phyloP scores from a whole-genome alignment of 1,140 invertebrate genomes.

The Mylabris phalerata region DNA sequence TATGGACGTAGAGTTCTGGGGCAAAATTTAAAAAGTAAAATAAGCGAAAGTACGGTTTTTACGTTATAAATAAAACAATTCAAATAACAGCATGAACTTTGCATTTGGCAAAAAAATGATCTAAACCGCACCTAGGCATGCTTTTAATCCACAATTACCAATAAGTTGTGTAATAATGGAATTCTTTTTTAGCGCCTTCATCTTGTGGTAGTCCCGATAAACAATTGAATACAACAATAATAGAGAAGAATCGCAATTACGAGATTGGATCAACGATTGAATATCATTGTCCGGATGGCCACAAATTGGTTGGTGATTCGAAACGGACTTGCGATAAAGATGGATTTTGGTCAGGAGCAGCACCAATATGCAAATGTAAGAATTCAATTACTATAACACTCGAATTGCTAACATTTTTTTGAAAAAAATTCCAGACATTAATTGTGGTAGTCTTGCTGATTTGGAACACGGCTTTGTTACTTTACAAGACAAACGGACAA shows the following conservation, averaged over 20 bases:
- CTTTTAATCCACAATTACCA: background rate
- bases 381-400: slow-evolving; percentile 28
- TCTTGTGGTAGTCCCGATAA: slow-evolving; percentile 83
- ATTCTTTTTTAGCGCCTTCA: slow-evolving; percentile 55
- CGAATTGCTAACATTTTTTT: background rate
- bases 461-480: slow-evolving; percentile 68
- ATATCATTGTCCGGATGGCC: slow-evolving; percentile 77
- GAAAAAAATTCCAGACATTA: slow-evolving; percentile 56
- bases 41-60: slow-evolving; percentile 1
- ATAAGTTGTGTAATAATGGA: no score
- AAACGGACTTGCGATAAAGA: slow-evolving; percentile 60
- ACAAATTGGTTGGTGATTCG: slow-evolving; percentile 68
- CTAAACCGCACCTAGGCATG: slow-evolving; percentile 6
- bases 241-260: slow-evolving; percentile 53
- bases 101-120: background rate
- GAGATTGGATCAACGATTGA: slow-evolving; percentile 61
- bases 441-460: slow-evolving; percentile 65
- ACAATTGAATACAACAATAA: slow-evolving; percentile 74
- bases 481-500: slow-evolving; percentile 62
- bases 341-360: slow-evolving; percentile 73
- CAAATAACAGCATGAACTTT: slow-evolving; percentile 11
- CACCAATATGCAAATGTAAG: slow-evolving; percentile 81
- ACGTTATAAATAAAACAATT: background rate
- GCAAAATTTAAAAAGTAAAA: background rate
- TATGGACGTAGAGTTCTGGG: background rate